Evolutionary conservation across 2,888 invertebrate species (phyloP), one percentile per base, ranked within the genome.

Genomic region (Drosophila fungiperda): DNA sequence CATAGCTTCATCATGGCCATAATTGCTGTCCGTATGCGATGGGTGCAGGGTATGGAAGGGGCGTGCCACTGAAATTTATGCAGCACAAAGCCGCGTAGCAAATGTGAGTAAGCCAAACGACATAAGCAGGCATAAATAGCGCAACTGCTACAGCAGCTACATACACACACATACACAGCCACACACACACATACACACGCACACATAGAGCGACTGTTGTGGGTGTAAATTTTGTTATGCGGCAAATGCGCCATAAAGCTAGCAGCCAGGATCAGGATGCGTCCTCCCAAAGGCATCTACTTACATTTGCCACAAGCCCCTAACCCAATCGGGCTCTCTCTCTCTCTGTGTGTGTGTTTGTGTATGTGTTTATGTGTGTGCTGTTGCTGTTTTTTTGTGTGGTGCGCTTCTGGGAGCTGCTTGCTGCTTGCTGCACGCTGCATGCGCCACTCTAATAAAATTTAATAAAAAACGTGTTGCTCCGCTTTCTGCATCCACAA

Each of bases 381-480:
- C 45, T 40, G 36, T 26, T 70, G 45, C 61, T 53, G 66, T 52
- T 66, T 59, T 77, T 52, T 66, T 59, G 48, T 77, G 78, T 62
- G 68, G 68, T 60, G 68, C 40, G 68, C 79, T 78, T 78, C 62
- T 38, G 76, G 77, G 70, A 69, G 54, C 57, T 74, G 60, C 58
- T 50, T 58, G 59, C 63, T 49, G 26, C 45, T 45, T 15, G 20
- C 20, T n/a, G 17, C 20, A 23, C 20, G 45, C 53, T 83, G 81
- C 88, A 87, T 89, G 90, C 83, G 57, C 78, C 74, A 83, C 90
- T 85, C 90, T 88, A 86, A 86, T 89, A 86, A 86, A 86, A 86
- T 86, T 86, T 89, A 89, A 86, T 86, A 86, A 86, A 86, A 86
- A 86, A 86, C 85, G 85, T 86, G 85, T 89, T 89, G 73, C 88